Conservation (phyloP, 2,888 invertebrate genomes). For the Drosophila robusta region DNA sequence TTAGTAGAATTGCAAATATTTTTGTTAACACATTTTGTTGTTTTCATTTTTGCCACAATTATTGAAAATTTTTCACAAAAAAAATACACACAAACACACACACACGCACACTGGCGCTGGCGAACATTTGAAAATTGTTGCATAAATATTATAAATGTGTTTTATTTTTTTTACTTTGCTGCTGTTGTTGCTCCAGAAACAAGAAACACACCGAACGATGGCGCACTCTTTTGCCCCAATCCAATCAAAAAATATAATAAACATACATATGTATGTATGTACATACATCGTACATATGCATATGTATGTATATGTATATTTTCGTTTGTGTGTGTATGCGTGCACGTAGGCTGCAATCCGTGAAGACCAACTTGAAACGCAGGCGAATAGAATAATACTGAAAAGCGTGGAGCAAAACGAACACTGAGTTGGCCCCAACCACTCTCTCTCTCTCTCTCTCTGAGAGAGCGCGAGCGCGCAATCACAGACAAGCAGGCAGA, state of each 20-base stretch:
- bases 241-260: slow-evolving; percentile 72
- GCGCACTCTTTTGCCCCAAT: slow-evolving; percentile 62
- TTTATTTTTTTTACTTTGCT: slow-evolving; percentile 22
- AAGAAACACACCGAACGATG: slow-evolving; percentile 53
- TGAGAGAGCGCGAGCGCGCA: slow-evolving; percentile 43
- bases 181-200: slow-evolving; percentile 43
- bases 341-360: slow-evolving; percentile 48
- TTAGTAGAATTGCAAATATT: slow-evolving; percentile 52
- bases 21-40: slow-evolving; percentile 54
- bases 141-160: slow-evolving; percentile 43
- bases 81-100: slow-evolving; percentile 23
- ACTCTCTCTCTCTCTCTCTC: slow-evolving; percentile 9
- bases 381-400: slow-evolving; percentile 77
- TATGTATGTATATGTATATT: slow-evolving; percentile 18
- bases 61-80: slow-evolving; percentile 39
- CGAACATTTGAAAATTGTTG: slow-evolving; percentile 43
- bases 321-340: slow-evolving; percentile 42
- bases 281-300: slow-evolving; percentile 30
- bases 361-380: slow-evolving; percentile 65
- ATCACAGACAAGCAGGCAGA: slow-evolving; percentile 62
- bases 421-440: slow-evolving; percentile 46
- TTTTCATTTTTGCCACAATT: slow-evolving; percentile 41
- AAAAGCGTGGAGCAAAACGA: slow-evolving; percentile 51
- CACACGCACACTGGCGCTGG: slow-evolving; percentile 16
- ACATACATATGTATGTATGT: slow-evolving; percentile 49